These are phyloP conservation scores for Danionella dracula DNA, from an alignment of 2,797 vertebrate species.

Conservation along the genomic window DNA sequence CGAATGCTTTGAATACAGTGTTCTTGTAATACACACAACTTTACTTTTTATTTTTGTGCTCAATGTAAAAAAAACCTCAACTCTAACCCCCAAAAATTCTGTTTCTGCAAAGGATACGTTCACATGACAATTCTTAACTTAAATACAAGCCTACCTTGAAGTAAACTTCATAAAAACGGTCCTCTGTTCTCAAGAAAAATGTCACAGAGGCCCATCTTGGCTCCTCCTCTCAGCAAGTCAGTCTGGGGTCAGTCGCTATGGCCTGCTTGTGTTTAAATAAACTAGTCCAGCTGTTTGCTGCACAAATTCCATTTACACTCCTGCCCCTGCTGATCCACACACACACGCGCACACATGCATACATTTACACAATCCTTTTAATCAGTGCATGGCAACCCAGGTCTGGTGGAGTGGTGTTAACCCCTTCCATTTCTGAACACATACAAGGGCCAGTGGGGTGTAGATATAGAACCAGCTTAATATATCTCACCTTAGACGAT, in stretches of 20 bases:
- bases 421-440: background rate
- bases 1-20: too few relatives aligned
- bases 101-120: too few relatives aligned
- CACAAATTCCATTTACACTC: conserved; percentile 77
- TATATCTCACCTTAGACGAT: conserved; percentile 65
- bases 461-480: conserved; percentile 43
- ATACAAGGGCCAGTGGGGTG: background rate
- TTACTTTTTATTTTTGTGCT: too few relatives aligned
- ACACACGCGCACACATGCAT: background rate
- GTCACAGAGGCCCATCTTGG: conserved; percentile 79
- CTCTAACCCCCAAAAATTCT: too few relatives aligned
- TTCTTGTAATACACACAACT: too few relatives aligned
- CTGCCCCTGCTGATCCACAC: conserved; percentile 63
- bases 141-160: conserved; percentile 59
- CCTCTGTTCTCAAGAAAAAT: conserved; percentile 70
- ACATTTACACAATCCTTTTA: conserved; percentile 26
- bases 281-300: conserved; percentile 83
- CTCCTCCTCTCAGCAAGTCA: conserved; percentile 78
- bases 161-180: conserved; percentile 68
- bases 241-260: conserved; percentile 79
- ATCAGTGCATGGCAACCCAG: background rate
- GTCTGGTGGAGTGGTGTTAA: conserved; percentile 1
- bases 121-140: too few relatives aligned
- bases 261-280: conserved; percentile 83
- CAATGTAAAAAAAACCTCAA: too few relatives aligned